Base-by-base conservation (phyloP, 2,797 vertebrate genomes). In the Australoheros facetus region DNA sequence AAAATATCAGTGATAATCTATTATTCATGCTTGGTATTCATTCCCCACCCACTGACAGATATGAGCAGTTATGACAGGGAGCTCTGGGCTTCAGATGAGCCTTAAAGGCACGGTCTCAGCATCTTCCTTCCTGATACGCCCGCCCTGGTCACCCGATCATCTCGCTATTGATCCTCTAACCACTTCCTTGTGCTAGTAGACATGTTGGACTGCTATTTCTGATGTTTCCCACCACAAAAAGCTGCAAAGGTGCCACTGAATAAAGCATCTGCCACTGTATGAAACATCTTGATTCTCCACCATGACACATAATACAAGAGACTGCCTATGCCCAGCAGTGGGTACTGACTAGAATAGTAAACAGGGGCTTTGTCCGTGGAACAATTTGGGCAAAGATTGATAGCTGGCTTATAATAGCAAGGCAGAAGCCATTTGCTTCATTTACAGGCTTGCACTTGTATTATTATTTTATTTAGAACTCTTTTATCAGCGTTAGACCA, bases 1-100 rank as follows among this genome's bases (percentile, higher is more conserved):
- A 95, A 96, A 95, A 95, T 96, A 95, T 94, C 94, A 93, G 82
- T 82, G 82, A 77, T 91, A 78, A 95, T 96, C 90, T 94, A 95
- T 96, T 95, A 96, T 96, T 95, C 92, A 95, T 95, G 92, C 82
- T 76, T 62, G 87, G 90, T 91, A 92, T 95, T 95, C 87, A 87
- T 94, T 94, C 89, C 90, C 92, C 90, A 77, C 91, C 91, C 87
- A 87, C 92, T 90, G 91, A 93, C 92, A 93, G 91, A 94, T 92
- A 93, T 93, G 89, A 92, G 88, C 85, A 42, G 86, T 93, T 93
- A 90, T 95, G 93, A 93, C 89, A 89, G 85, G 83, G 80, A 73
- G 76, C 83, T 87, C 75, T 73, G 74, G 82, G 83, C 85, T 87
- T 88, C 59, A 86, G 81, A 92, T 85, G 88, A 85, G 85, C 86